Base-by-base conservation (phyloP, 2,797 vertebrate genomes). In the Cyprinella venusta region DNA sequence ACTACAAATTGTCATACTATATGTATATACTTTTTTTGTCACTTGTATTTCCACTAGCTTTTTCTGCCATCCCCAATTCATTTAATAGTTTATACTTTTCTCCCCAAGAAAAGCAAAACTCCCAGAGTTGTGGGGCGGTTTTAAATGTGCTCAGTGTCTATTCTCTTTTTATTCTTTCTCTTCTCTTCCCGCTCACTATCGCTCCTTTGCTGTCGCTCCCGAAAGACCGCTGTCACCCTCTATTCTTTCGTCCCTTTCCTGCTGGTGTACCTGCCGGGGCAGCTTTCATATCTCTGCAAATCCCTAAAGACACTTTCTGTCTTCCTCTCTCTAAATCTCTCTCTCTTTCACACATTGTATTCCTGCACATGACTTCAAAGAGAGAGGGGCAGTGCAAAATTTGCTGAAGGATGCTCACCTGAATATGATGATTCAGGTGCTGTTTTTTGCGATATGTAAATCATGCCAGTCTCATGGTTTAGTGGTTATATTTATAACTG, bases 271-370 rank as follows among this genome's bases (percentile, higher is more conserved):
- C 50, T 80, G 78, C 78, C 26, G 65, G 36, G 30, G n/a, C 52
- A 80, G 67, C 67, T 71, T 80, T 80, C 68, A 71, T 80, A 48
- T 71, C 79, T 61, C 38, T 61, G 18, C 67, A 80, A 80, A 52
- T 82, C 80, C 79, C 67, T 54, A 72, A 79, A 54, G 65, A 45
- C 67, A 50, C 40, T 9, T 48, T 68, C 65, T 83, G 48, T 87
- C 45, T 85, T 19, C 54, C 26, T 42, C 67, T 64, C 67, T 78
- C 16, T 78, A 30, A 30, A 40, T 48, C 8, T 56, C 21, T 54
- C 19, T 21, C 52, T 21, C 19, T 19, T 3, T 19, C 54, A n/a
- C 54, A n/a, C 54, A 56, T 2, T 72, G 48, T 72, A 54, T 33
- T 36, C 26, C 48, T 13, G 38, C 56, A 63, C 54, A 63, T 76